phyloP scores from a whole-genome alignment of 2,797 vertebrate species.

The Discoglossus pictus region DNA sequence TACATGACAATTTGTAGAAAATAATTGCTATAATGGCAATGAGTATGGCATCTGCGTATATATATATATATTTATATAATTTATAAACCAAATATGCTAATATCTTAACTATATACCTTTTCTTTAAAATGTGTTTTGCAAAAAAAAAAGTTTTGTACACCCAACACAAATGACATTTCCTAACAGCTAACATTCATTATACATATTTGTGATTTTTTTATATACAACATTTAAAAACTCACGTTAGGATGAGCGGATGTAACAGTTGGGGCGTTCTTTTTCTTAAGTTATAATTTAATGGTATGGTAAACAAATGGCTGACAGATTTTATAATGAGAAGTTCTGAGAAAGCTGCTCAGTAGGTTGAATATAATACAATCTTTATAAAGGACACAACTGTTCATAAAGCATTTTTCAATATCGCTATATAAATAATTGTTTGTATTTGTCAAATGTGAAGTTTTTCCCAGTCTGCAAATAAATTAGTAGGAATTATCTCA shows the following conservation, averaged over 20 bases:
- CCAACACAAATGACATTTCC: slow-evolving; percentile 6
- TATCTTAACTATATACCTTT: slow-evolving; percentile 1
- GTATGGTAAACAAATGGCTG: slow-evolving; percentile 59
- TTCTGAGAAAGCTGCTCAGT: slow-evolving; percentile 17
- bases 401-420: too few species aligned
- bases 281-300: neutral
- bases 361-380: neutral
- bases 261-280: neutral
- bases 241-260: neutral
- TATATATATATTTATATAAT: slow-evolving; percentile 39
- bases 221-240: slow-evolving; percentile 17
- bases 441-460: too few species aligned
- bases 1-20: slow-evolving; percentile 38
- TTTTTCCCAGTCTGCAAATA: too few species aligned
- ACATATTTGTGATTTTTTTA: slow-evolving; percentile 12
- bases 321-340: slow-evolving; percentile 4
- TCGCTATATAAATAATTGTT: too few species aligned
- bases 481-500: too few species aligned
- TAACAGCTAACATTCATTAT: slow-evolving; percentile 18
- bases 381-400: too few species aligned
- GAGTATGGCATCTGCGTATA: slow-evolving; percentile 50
- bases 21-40: slow-evolving; percentile 38
- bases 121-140: slow-evolving; percentile 27
- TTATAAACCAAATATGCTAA: slow-evolving; percentile 44
- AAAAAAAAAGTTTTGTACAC: slow-evolving; percentile 41